Conservation (phyloP, 2,113 vertebrate species). For the Pterocles orientalis region DNA sequence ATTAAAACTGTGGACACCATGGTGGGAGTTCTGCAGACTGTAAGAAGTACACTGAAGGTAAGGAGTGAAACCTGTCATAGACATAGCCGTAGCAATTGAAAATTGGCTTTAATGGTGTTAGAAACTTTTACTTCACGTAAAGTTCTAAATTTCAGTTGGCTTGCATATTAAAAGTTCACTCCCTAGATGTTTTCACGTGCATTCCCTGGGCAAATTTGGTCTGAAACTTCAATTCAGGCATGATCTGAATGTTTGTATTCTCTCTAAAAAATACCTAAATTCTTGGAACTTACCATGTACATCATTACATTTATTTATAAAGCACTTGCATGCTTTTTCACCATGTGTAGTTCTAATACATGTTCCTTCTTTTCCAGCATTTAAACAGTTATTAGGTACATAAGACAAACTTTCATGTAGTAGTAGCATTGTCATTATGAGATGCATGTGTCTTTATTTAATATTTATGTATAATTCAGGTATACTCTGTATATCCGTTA, state of each 20-base stretch:
- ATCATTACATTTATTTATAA: constrained; percentile 5
- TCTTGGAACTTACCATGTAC: background rate
- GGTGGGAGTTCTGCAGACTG: constrained; percentile 45
- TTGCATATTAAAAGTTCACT: constrained; percentile 1
- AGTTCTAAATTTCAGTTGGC: constrained; percentile 7
- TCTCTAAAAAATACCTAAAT: background rate
- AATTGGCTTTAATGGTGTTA: background rate
- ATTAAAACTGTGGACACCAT: constrained; percentile 53
- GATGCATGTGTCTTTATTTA: background rate
- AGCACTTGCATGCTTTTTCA: constrained; percentile 31
- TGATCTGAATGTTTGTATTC: background rate
- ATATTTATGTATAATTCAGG: background rate
- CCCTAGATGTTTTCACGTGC: background rate
- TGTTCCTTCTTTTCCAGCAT: background rate
- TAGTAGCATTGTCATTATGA: background rate
- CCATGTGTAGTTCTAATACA: background rate
- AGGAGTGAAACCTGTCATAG: constrained; percentile 22
- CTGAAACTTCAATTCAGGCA: constrained; percentile 1
- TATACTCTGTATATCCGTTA: background rate
- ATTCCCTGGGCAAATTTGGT: background rate
- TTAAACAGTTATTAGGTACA: background rate
- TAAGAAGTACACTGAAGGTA: constrained; percentile 53
- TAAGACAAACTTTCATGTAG: background rate
- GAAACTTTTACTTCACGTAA: background rate
- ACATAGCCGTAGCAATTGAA: background rate